phyloP scores from a whole-genome alignment of 2,888 invertebrate species.

The Gnatocerus cornutus region DNA sequence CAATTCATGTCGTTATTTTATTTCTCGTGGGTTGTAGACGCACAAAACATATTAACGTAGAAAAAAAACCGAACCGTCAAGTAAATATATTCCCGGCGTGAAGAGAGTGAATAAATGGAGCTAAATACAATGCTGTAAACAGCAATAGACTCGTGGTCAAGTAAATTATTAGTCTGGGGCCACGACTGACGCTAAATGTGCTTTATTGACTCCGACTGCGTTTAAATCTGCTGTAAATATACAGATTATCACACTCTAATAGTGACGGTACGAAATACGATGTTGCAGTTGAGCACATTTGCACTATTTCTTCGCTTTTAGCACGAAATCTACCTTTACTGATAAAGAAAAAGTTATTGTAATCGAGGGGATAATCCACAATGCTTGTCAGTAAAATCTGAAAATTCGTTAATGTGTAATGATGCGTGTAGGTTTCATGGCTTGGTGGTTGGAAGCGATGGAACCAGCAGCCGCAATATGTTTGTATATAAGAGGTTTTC shows the following conservation, averaged over 20 bases:
- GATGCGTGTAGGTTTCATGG: conserved; percentile 62
- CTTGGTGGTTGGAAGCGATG: conserved; percentile 33
- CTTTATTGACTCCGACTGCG: conserved; percentile 60
- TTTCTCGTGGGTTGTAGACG: too few relatives aligned
- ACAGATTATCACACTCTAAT: conserved; percentile 57
- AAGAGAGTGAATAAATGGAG: neutral
- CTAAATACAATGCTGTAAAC: conserved; percentile 51
- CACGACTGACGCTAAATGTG: conserved; percentile 60
- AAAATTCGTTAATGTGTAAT: conserved; percentile 64
- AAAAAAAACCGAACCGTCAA: too few relatives aligned
- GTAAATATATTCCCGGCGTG: neutral
- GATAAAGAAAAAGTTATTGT: too few relatives aligned
- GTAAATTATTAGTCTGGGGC: conserved; percentile 61
- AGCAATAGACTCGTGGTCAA: conserved; percentile 58
- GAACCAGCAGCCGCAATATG: conserved; percentile 52
- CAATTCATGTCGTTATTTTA: too few relatives aligned
- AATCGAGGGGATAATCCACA: too few relatives aligned
- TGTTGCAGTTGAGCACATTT: neutral
- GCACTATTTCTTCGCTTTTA: conserved; percentile 24
- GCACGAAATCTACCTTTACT: neutral
- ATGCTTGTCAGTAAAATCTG: conserved; percentile 37
- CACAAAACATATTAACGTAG: too few relatives aligned
- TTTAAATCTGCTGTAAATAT: conserved; percentile 61
- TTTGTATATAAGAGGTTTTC: conserved; percentile 52
- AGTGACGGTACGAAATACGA: conserved; percentile 54